phyloP scores from a whole-genome alignment of 2,888 invertebrate genomes.

The Polydrusus pterygomalis region DNA sequence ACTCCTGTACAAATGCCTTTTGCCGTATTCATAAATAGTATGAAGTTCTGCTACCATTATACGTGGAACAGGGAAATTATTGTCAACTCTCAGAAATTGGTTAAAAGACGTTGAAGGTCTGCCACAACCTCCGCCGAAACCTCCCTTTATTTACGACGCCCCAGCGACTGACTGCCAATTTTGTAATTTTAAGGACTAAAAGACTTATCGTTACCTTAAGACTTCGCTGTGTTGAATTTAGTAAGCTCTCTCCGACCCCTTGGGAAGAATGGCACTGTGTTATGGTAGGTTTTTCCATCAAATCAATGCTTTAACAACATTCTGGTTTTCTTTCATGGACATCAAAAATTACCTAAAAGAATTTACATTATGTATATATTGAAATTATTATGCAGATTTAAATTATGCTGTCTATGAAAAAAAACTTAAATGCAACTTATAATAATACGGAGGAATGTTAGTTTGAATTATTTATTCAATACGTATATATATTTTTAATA shows the following conservation, averaged over 20 bases:
- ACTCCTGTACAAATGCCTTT: slow-evolving; percentile 69
- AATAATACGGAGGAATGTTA: too few relatives aligned
- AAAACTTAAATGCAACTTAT: too few relatives aligned
- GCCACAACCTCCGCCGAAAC: slow-evolving; percentile 51
- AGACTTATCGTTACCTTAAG: slow-evolving; percentile 52
- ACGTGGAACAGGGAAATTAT: slow-evolving; percentile 95
- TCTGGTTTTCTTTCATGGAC: neutral
- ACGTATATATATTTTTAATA: too few relatives aligned
- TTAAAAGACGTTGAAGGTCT: slow-evolving; percentile 89
- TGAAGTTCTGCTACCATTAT: slow-evolving; percentile 89
- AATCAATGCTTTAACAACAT: slow-evolving; percentile 3
- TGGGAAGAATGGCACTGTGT: slow-evolving; percentile 66
- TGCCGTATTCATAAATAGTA: slow-evolving; percentile 72
- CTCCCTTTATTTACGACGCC: slow-evolving; percentile 61
- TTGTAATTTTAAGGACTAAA: slow-evolving; percentile 37
- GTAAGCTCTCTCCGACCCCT: slow-evolving; percentile 60
- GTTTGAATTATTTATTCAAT: too few relatives aligned
- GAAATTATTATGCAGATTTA: too few relatives aligned
- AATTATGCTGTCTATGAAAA: too few relatives aligned
- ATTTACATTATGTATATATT: too few relatives aligned
- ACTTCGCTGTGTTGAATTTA: slow-evolving; percentile 61
- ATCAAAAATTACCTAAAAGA: neutral
- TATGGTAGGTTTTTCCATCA: slow-evolving; percentile 67
- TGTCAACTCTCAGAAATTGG: slow-evolving; percentile 93
- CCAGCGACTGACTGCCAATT: slow-evolving; percentile 49